phyloP scores from a whole-genome alignment of 2,888 invertebrate species.

The Notodonta dromedarius region DNA sequence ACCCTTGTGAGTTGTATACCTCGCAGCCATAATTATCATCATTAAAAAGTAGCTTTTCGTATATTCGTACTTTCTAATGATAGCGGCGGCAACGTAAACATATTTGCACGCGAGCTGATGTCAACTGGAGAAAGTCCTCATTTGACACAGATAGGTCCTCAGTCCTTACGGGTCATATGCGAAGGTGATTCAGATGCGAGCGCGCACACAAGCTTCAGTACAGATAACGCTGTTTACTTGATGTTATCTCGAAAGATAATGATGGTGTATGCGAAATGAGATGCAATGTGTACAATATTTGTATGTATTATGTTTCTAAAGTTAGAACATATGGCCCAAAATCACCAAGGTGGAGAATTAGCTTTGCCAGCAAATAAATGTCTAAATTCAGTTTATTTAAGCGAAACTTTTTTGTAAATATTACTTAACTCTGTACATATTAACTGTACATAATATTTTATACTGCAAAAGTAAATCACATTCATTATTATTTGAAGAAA shows the following conservation, averaged over 20 bases:
- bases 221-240: neutral
- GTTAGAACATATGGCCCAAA: neutral
- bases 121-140: constrained; percentile 51
- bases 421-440: no score
- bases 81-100: constrained; percentile 42
- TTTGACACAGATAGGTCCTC: constrained; percentile 30
- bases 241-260: neutral
- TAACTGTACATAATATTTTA: no score
- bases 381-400: no score
- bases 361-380: no score
- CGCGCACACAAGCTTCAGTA: neutral
- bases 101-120: constrained; percentile 51
- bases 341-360: no score
- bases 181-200: neutral
- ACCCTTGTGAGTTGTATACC: neutral
- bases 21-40: neutral
- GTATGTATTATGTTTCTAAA: neutral
- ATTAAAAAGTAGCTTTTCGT: neutral
- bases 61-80: constrained; percentile 42
- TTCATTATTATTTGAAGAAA: no score
- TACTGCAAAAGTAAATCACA: no score
- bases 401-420: no score
- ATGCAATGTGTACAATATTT: neutral
- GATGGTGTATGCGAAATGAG: neutral
- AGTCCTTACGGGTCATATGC: constrained; percentile 25